Percentiles rank a stretch among this genome's conserved stretches.
Evolutionary conservation across 2,888 invertebrate genomes (phyloP).

Genomic region (Acholoe squamosa): DNA sequence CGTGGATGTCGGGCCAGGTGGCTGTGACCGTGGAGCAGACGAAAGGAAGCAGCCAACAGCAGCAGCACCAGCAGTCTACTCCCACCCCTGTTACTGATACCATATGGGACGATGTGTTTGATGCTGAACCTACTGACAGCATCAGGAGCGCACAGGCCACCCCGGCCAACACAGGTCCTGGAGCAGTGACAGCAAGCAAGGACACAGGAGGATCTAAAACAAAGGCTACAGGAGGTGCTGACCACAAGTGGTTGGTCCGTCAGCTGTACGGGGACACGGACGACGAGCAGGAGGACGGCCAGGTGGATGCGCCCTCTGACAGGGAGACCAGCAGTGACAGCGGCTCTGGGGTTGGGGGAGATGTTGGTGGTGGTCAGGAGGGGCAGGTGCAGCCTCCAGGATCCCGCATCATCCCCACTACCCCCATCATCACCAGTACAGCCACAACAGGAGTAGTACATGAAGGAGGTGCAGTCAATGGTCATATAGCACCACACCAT

Average conservation of each 20-base stretch:
- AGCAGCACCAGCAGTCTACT: background rate
- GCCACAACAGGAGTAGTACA: background rate
- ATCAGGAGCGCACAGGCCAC: background rate
- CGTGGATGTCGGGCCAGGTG: slow-evolving; percentile 41
- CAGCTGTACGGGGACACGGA: slow-evolving; percentile 35
- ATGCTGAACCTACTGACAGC: background rate
- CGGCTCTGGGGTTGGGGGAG: background rate
- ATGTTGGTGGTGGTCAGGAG: background rate
- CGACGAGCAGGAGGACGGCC: slow-evolving; percentile 31
- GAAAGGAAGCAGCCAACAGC: background rate
- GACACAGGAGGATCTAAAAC: background rate
- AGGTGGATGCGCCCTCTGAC: background rate
- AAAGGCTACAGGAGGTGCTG: background rate
- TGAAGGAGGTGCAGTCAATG: background rate
- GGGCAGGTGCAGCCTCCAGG: background rate
- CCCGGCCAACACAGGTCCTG: background rate
- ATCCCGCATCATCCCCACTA: background rate
- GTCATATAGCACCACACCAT: background rate
- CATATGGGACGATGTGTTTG: slow-evolving; percentile 53
- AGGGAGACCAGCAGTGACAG: background rate
- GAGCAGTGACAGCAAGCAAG: background rate
- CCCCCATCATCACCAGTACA: background rate
- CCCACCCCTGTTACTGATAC: background rate
- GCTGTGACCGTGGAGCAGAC: background rate
- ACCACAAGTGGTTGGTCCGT: slow-evolving; percentile 46